A percentile compares a stretch with the other conserved stretches of the same genome.
Conservation (phyloP, 2,888 invertebrate genomes). For the Lasioglossum villosulum region DNA sequence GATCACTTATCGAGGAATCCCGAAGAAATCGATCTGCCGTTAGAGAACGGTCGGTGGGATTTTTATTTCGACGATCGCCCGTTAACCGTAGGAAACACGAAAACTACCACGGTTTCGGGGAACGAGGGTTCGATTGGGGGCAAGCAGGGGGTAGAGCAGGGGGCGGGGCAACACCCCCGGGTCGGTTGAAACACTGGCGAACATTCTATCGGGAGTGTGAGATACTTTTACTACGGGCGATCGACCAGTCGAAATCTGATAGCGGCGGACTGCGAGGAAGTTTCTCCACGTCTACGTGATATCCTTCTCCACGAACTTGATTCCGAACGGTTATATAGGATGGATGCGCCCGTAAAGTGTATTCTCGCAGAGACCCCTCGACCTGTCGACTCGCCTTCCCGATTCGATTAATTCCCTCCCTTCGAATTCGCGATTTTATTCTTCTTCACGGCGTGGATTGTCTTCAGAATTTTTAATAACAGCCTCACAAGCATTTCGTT, state of each 20-base stretch:
- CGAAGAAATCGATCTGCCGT: not conserved
- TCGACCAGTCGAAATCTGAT: slow-evolving; percentile 52
- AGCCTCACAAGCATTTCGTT: not conserved
- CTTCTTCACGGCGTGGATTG: not conserved
- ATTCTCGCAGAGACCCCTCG: slow-evolving; percentile 29
- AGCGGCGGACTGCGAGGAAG: slow-evolving; percentile 40
- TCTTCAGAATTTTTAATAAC: slow-evolving; percentile 6
- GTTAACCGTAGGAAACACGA: slow-evolving; percentile 23
- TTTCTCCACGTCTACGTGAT: slow-evolving; percentile 43
- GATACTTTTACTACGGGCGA: slow-evolving; percentile 59
- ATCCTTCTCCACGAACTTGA: slow-evolving; percentile 36
- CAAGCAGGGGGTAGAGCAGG: not conserved
- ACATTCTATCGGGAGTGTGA: slow-evolving; percentile 21
- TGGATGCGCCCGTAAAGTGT: slow-evolving; percentile 27
- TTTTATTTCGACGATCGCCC: slow-evolving; percentile 40
- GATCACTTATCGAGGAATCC: not conserved
- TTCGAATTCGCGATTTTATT: not conserved
- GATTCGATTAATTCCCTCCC: slow-evolving; percentile 30
- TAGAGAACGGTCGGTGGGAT: not conserved
- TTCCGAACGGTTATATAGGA: slow-evolving; percentile 31
- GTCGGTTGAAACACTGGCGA: slow-evolving; percentile 35
- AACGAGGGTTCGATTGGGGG: slow-evolving; percentile 33
- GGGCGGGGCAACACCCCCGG: not conserved
- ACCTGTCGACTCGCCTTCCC: not conserved
- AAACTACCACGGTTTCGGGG: slow-evolving; percentile 28